A percentile compares a stretch with the other conserved stretches of the same genome.
These are phyloP conservation scores for Seladonia tumulorum DNA, from an alignment of 2,888 invertebrate species.

Conservation along the genomic window DNA sequence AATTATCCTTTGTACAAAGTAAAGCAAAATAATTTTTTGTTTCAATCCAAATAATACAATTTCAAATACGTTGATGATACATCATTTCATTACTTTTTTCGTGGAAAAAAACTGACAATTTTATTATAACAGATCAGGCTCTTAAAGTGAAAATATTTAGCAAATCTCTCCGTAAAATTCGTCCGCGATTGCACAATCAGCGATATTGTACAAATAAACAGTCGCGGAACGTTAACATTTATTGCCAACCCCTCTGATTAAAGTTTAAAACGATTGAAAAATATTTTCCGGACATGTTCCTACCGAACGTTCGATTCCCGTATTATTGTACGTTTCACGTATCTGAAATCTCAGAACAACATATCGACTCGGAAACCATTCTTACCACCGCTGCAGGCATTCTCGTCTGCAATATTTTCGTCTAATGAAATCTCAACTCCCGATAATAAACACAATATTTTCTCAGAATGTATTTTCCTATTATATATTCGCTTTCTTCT, in stretches of 20 bases:
- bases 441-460: constrained; percentile 24
- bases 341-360: constrained; percentile 17
- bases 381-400: constrained; percentile 1
- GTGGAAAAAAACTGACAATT: background rate
- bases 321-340: constrained; percentile 13
- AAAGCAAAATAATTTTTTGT: background rate
- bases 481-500: background rate
- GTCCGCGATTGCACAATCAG: background rate
- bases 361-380: constrained; percentile 5
- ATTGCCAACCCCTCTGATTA: background rate
- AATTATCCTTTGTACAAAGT: background rate
- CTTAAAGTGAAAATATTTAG: background rate
- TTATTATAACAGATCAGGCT: background rate
- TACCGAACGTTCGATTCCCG: background rate
- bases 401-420: constrained; percentile 8
- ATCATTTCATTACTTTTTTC: background rate
- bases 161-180: background rate
- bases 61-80: background rate
- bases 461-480: background rate
- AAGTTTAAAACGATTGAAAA: constrained; percentile 12
- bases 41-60: background rate
- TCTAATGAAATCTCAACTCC: constrained; percentile 10
- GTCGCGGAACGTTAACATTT: background rate
- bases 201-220: background rate
- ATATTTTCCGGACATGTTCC: constrained; percentile 6